A percentile compares a stretch with the other conserved stretches of the same genome.
phyloP scores from a whole-genome alignment of 23 tunicate genomes.

The Styela clava region DNA sequence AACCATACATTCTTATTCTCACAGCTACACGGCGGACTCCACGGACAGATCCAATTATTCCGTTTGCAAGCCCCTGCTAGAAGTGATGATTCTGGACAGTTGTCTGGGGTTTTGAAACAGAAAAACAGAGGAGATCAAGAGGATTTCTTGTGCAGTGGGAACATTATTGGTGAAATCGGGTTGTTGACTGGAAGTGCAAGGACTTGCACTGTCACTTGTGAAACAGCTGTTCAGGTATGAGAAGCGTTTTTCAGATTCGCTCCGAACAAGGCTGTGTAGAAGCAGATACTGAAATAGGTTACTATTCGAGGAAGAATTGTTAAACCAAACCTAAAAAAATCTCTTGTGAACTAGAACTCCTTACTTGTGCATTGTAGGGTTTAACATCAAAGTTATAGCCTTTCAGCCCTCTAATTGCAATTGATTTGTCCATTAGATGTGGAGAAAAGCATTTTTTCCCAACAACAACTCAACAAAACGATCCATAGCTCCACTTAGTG shows the following conservation, averaged over 20 bases:
- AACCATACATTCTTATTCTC: neutral
- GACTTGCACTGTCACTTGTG: constrained; percentile 67
- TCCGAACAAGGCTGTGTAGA: too few relatives aligned
- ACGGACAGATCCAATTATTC: constrained; percentile 19
- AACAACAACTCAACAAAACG: too few relatives aligned
- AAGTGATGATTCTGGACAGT: neutral
- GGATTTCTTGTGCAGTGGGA: constrained; percentile 72
- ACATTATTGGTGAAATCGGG: constrained; percentile 77
- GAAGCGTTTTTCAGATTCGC: neutral
- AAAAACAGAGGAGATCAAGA: constrained; percentile 4
- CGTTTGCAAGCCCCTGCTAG: neutral
- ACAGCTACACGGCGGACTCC: constrained; percentile 20
- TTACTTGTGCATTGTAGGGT: too few relatives aligned
- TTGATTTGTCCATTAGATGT: too few relatives aligned
- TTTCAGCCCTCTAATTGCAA: too few relatives aligned
- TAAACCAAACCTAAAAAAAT: too few relatives aligned
- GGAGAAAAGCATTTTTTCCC: too few relatives aligned
- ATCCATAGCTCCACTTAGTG: too few relatives aligned
- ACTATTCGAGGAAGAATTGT: too few relatives aligned
- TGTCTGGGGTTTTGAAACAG: constrained; percentile 16
- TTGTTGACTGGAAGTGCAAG: constrained; percentile 43
- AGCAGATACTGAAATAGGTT: too few relatives aligned
- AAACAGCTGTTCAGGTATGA: constrained; percentile 75
- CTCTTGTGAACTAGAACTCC: too few relatives aligned
- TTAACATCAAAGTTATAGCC: too few relatives aligned